Conservation (phyloP, 2,113 vertebrate genomes). For the Callipepla californica region DNA sequence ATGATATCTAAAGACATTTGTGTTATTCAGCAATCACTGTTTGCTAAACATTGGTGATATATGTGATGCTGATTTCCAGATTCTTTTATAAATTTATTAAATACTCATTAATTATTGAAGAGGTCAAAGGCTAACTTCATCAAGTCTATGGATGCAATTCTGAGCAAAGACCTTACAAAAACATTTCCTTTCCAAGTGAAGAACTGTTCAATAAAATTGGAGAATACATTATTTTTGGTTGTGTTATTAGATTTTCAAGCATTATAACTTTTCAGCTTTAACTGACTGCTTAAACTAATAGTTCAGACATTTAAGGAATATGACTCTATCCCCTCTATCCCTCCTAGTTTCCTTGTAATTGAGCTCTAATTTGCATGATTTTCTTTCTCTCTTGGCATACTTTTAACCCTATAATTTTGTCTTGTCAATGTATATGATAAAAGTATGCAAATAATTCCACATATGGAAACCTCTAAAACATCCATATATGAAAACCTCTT, state of each 20-base stretch:
- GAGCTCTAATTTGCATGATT: conserved; percentile 56
- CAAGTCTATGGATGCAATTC: background rate
- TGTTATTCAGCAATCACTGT: background rate
- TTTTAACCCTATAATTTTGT: conserved; percentile 13
- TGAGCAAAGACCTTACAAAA: background rate
- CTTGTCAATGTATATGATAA: conserved; percentile 23
- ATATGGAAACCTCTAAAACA: background rate
- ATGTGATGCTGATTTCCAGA: background rate
- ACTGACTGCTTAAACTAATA: conserved; percentile 62
- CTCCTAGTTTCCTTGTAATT: conserved; percentile 58
- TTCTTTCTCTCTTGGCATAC: conserved; percentile 44
- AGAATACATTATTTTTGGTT: conserved; percentile 23
- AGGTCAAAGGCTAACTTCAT: background rate
- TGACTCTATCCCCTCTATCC: background rate
- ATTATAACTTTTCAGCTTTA: conserved; percentile 49
- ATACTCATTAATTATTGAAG: background rate
- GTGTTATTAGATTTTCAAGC: conserved; percentile 68
- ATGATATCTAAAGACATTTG: background rate
- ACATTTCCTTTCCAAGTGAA: conserved; percentile 21
- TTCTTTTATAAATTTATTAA: background rate
- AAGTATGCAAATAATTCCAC: conserved; percentile 36
- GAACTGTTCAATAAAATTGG: conserved; percentile 48
- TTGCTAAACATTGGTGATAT: background rate
- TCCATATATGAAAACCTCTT: conserved; percentile 43
- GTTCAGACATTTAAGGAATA: conserved; percentile 68